A percentile compares a stretch with the other conserved stretches of the same genome.
Conservation (phyloP, 2,113 vertebrate genomes). For the Mus spicilegus region DNA sequence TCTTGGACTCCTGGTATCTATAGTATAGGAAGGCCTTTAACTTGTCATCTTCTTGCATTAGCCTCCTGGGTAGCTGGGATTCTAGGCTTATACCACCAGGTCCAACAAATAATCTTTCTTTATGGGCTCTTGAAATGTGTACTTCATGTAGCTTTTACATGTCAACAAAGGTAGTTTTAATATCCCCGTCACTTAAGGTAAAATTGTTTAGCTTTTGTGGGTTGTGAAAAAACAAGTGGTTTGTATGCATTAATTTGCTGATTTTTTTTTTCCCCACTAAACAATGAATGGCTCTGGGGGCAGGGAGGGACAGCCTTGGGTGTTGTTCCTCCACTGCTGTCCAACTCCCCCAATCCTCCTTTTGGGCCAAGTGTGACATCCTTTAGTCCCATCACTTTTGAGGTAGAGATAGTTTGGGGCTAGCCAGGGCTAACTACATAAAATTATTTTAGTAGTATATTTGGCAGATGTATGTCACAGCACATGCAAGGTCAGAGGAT, state of each 20-base stretch:
- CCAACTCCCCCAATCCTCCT: not conserved
- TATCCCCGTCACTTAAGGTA: not conserved
- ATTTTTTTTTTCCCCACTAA: not conserved
- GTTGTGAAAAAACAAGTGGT: not conserved
- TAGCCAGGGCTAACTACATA: not conserved
- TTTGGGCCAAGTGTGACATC: not conserved
- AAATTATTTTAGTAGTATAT: not conserved
- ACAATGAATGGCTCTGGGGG: no score
- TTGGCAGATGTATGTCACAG: not conserved
- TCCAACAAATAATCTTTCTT: not conserved
- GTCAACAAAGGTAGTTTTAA: not conserved
- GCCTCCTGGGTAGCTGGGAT: not conserved
- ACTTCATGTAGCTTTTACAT: not conserved
- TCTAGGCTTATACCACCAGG: not conserved
- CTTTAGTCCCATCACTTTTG: not conserved
- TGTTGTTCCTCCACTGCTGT: not conserved
- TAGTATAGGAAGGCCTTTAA: not conserved
- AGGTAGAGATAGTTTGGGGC: not conserved
- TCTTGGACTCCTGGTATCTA: not conserved
- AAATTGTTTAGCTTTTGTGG: not conserved
- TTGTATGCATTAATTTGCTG: not conserved
- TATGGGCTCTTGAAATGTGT: not conserved
- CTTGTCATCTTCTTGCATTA: not conserved
- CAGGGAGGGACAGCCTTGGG: not conserved
- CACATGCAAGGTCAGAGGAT: no score